Evolutionary conservation across 2,113 vertebrate genomes (phyloP), one percentile per base, ranked within the genome.

Genomic region (Takifugu flavidus): DNA sequence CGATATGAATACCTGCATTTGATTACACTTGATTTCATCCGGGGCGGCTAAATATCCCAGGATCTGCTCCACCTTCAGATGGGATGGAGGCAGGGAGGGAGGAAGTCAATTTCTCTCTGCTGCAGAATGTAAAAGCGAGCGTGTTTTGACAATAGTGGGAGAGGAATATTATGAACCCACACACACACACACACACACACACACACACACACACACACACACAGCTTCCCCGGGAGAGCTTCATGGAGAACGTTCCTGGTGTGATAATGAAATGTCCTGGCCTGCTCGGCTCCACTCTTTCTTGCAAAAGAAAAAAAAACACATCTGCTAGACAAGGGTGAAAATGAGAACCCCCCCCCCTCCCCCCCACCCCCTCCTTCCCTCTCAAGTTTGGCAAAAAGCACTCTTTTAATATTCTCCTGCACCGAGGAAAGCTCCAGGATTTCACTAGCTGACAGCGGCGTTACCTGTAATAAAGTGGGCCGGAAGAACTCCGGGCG

Each of bases 231-330:
- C 72, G 64, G 68, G 83, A 86, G 85, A 87, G 71, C 81, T 85
- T 80, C 82, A 72, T 73, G 75, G 78, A 87, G 83, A 78, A 75
- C 83, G 85, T 81, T 89, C 85, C 87, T 86, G 80, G 76, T 86
- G 74, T 87, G 80, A 89, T 89, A 87, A 89, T 88, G 83, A 86
- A 88, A 88, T 86, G 87, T 87, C 87, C 87, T 76, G 80, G 74
- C 78, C 82, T 83, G 82, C 80, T 65, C 80, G 29, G 77, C 73
- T 80, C 61, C 63, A 12, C 80, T 78, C 80, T 71, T 64, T 62
- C 68, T 66, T 50, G 54, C 77, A 67, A 31, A 31, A 39, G 11
- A 39, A 39, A 39, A 39, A 39, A 82, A 84, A 80, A 83, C 82
- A 85, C 80, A 86, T 86, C 83, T 80, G 78, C 77, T 26, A 80